Conservation (phyloP, 2,113 vertebrate genomes). For the Papio anubis region DNA sequence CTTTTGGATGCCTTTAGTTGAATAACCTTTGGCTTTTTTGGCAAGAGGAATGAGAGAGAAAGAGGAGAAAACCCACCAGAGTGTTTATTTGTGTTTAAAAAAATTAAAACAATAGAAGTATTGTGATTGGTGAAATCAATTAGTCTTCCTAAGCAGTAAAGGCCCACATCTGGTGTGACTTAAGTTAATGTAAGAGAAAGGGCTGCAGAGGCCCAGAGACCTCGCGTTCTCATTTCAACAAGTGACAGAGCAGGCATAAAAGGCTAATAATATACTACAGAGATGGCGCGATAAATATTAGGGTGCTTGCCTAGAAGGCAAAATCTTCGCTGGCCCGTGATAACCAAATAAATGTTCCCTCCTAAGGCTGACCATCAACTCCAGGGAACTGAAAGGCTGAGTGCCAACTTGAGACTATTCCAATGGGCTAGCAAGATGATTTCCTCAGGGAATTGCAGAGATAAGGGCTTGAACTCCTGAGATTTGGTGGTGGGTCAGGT, state of each 20-base stretch:
- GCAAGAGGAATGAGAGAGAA: slow-evolving; percentile 40
- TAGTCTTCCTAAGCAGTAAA: slow-evolving; percentile 88
- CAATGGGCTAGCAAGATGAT: neutral
- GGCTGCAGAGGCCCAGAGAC: slow-evolving; percentile 79
- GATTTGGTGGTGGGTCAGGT: neutral
- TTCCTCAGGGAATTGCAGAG: slow-evolving; percentile 1
- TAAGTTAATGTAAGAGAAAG: slow-evolving; percentile 87
- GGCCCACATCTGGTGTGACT: slow-evolving; percentile 94
- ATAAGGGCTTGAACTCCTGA: neutral
- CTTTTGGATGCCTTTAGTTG: slow-evolving; percentile 84
- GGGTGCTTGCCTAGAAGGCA: slow-evolving; percentile 79
- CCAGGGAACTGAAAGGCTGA: neutral
- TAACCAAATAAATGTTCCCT: slow-evolving; percentile 78
- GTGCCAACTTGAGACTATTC: neutral
- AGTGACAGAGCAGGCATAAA: slow-evolving; percentile 90
- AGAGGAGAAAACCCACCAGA: slow-evolving; percentile 72
- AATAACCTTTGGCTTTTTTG: slow-evolving; percentile 84
- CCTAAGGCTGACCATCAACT: slow-evolving; percentile 67
- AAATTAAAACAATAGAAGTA: slow-evolving; percentile 89
- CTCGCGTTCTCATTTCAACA: slow-evolving; percentile 89
- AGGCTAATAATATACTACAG: slow-evolving; percentile 84
- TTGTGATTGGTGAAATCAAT: slow-evolving; percentile 92
- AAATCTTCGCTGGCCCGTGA: slow-evolving; percentile 79
- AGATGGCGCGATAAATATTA: slow-evolving; percentile 81
- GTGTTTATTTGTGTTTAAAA: slow-evolving; percentile 85